These are phyloP conservation scores for Epinotia demarniana DNA, from an alignment of 2,888 invertebrate species.

Conservation along the genomic window DNA sequence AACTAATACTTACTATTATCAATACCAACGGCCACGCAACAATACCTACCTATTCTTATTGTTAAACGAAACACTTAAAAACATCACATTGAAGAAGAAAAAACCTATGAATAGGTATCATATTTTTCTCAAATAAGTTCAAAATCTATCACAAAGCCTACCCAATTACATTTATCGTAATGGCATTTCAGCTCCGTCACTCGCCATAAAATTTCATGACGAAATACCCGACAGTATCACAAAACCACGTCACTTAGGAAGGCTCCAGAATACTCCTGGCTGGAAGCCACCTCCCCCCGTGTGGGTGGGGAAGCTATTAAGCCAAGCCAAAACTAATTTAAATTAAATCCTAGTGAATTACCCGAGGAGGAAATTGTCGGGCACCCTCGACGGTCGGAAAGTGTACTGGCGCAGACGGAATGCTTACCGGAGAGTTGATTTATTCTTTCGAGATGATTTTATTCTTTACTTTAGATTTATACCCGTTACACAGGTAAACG, in stretches of 20 bases:
- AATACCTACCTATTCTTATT: no score
- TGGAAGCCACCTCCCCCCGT: constrained; percentile 71
- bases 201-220: neutral
- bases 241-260: constrained; percentile 37
- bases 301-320: constrained; percentile 90
- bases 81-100: no score
- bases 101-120: neutral
- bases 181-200: neutral
- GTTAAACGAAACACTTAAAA: no score
- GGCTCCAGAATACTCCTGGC: constrained; percentile 71
- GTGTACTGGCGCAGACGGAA: constrained; percentile 61
- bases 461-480: no score
- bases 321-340: constrained; percentile 94
- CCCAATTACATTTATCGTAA: constrained; percentile 1
- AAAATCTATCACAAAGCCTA: neutral
- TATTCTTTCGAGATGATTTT: no score
- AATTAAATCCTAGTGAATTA: constrained; percentile 91
- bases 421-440: constrained; percentile 37
- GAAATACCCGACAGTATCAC: neutral
- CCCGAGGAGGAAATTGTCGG: constrained; percentile 85
- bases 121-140: neutral
- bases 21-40: no score
- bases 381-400: constrained; percentile 80
- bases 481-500: no score
- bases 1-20: no score